These are phyloP conservation scores for Thymelicus sylvestris DNA, from an alignment of 2,888 invertebrate species.

Conservation along the genomic window DNA sequence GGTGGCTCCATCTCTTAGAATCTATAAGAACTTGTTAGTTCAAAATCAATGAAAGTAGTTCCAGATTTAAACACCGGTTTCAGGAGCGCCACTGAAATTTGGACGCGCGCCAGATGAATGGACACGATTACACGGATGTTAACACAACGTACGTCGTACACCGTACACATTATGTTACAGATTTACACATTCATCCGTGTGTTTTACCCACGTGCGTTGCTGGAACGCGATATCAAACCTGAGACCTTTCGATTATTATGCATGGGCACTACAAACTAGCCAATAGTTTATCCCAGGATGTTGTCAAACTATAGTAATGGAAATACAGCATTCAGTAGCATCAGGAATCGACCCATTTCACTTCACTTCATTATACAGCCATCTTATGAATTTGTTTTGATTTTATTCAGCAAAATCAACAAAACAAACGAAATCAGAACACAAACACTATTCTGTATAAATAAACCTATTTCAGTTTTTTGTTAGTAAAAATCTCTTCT, in stretches of 20 bases:
- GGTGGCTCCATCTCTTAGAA: slow-evolving; percentile 37
- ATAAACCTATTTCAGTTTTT: too few relatives aligned
- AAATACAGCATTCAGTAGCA: too few relatives aligned
- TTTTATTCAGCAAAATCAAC: too few relatives aligned
- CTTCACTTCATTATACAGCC: too few relatives aligned
- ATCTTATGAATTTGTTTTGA: too few relatives aligned
- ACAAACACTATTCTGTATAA: too few relatives aligned
- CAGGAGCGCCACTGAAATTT: slow-evolving; percentile 32
- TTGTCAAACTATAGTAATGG: too few relatives aligned
- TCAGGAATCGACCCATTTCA: too few relatives aligned
- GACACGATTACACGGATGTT: slow-evolving; percentile 12
- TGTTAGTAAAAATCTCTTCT: too few relatives aligned
- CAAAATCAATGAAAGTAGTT: slow-evolving; percentile 37
- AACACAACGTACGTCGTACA: background rate
- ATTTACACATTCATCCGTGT: background rate
- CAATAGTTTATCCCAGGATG: too few relatives aligned
- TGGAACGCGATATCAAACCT: background rate
- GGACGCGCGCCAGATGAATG: slow-evolving; percentile 21
- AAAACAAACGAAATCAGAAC: too few relatives aligned
- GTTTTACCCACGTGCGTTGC: background rate
- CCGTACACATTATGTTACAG: background rate
- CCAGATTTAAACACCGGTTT: slow-evolving; percentile 20
- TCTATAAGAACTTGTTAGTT: slow-evolving; percentile 25
- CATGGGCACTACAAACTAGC: too few relatives aligned
- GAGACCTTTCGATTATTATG: background rate